Evolutionary conservation across 92 coral and sea anemone species (phyloP).

Genomic region (Epizoanthus fatuus): DNA sequence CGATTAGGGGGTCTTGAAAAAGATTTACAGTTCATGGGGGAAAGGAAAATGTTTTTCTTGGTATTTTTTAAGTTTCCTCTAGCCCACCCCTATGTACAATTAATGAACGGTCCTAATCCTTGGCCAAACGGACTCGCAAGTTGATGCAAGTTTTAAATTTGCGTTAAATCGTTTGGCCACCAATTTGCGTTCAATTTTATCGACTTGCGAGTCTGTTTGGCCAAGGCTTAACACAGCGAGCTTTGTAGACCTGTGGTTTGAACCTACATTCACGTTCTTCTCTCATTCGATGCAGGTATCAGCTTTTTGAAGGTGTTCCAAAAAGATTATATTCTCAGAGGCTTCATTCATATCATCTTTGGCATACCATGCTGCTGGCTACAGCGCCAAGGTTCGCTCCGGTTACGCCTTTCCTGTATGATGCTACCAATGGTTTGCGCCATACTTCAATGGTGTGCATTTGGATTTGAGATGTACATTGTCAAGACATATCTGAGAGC

Average conservation of each 20-base stretch:
- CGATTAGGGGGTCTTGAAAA: no score
- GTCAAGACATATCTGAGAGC: conserved; percentile 48
- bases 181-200: no score
- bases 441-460: conserved; percentile 57
- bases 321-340: conserved; percentile 23
- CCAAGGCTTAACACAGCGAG: not conserved
- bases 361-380: conserved; percentile 35
- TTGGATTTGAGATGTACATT: conserved; percentile 51
- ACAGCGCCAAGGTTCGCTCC: not conserved
- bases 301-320: conserved; percentile 11
- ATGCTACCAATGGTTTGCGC: conserved; percentile 18
- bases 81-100: no score
- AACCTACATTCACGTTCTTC: not conserved
- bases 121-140: no score
- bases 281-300: not conserved
- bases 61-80: no score
- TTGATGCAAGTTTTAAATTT: no score
- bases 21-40: no score
- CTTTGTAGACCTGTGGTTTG: not conserved
- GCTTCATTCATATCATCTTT: conserved; percentile 20
- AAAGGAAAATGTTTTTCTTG: no score
- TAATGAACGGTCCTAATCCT: no score
- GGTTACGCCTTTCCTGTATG: not conserved
- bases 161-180: no score
- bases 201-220: no score